Conservation (phyloP, 2,888 invertebrate species). For the Raillietiella orientalis region DNA sequence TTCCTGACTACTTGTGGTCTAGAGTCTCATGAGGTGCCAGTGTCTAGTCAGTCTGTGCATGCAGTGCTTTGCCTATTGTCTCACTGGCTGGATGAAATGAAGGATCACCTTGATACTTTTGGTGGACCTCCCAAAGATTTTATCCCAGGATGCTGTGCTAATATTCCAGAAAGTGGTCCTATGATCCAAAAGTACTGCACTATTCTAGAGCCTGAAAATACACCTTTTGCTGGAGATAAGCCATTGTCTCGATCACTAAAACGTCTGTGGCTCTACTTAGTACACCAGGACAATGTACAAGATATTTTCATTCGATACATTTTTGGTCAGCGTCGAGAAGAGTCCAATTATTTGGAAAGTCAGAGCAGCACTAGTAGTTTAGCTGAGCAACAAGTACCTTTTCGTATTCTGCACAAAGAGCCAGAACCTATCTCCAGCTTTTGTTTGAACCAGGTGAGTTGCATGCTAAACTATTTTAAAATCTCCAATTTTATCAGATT, state of each 20-base stretch:
- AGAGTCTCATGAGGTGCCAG: constrained; percentile 50
- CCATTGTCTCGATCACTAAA: constrained; percentile 12
- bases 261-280: constrained; percentile 70
- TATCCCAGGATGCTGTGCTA: constrained; percentile 53
- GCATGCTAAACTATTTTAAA: neutral
- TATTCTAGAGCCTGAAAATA: constrained; percentile 65
- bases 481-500: neutral
- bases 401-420: constrained; percentile 90
- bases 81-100: constrained; percentile 55
- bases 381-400: too few species aligned
- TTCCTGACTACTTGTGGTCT: constrained; percentile 65
- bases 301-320: constrained; percentile 83
- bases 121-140: constrained; percentile 50
- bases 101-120: constrained; percentile 36
- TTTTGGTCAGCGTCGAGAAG: constrained; percentile 38
- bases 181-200: constrained; percentile 74
- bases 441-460: constrained; percentile 56
- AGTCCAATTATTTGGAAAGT: too few species aligned
- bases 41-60: constrained; percentile 73
- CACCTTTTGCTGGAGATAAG: constrained; percentile 43
- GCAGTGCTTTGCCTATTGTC: constrained; percentile 50
- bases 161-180: constrained; percentile 25
- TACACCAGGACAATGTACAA: constrained; percentile 68
- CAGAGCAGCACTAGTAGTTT: too few species aligned
- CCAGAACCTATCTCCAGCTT: constrained; percentile 93